Base-by-base conservation (phyloP, 2,888 invertebrate species). In the Sturmia bella region DNA sequence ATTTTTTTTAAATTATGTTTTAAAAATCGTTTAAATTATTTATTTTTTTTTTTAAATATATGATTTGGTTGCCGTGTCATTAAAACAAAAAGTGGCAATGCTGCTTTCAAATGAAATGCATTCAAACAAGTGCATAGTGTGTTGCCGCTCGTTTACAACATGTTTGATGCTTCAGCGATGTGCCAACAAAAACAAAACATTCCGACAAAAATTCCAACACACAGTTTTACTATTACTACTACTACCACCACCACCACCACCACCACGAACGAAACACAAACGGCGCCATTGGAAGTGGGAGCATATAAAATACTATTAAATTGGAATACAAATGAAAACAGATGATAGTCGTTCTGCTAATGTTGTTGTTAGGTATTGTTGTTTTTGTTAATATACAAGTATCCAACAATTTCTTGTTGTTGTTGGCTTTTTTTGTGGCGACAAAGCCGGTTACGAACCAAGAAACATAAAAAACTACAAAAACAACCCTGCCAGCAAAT, bases 71-170 rank as follows among this genome's bases (percentile, higher is more conserved):
- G n/a, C n/a, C n/a, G n/a, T n/a, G n/a, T n/a, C n/a, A n/a, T 4
- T 27, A 4, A 27, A 27, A 27, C 3, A 32, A 32, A 32, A 32
- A 5, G 32, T 32, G 32, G 32, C 27, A 50, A 39, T 12, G 19
- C 27, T 41, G 11, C 21, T n/a, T 5, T 45, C 12, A 56, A 17
- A 15, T 9, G 15, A 59, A 45, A 17, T 63, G 57, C 64, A 78
- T 66, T 70, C 78, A 72, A 78, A 78, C 78, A 78, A 78, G 78
- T 78, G 70, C 41, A 64, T 78, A 6, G 24, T 17, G 3, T 17
- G 24, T 37, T 13, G 6, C 9, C 48, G 39, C 24, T 12, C 12
- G 17, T 15, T n/a, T 12, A n/a, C 56, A 66, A 66, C 78, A 72
- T 72, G 78, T 72, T 57, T 9, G 64, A 37, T 37, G 19, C 17